phyloP scores from a whole-genome alignment of 37 sponge, comb jelly and placozoan species.

The Petrosia ficiformis region DNA sequence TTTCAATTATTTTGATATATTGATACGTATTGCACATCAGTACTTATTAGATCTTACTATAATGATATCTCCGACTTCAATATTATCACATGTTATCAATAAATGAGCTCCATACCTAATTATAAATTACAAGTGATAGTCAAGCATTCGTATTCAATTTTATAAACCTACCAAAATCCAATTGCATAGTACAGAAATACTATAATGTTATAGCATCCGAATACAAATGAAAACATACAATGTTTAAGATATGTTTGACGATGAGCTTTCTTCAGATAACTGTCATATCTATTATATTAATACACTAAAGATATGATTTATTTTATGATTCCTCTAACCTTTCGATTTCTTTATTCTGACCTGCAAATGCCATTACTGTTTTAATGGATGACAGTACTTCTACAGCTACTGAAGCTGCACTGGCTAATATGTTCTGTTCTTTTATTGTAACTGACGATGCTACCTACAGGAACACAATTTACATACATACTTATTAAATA shows the following conservation, averaged over 20 bases:
- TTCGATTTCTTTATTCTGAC: constrained; percentile 28
- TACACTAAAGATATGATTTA: too few relatives aligned
- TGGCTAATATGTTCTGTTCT: constrained; percentile 60
- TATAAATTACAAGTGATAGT: too few relatives aligned
- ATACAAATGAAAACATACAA: neutral
- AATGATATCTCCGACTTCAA: too few relatives aligned
- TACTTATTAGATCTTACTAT: too few relatives aligned
- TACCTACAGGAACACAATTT: too few relatives aligned
- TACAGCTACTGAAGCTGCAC: constrained; percentile 61
- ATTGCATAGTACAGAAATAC: neutral
- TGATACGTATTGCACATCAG: too few relatives aligned
- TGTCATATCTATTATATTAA: too few relatives aligned
- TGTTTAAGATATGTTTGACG: neutral
- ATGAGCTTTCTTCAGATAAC: neutral
- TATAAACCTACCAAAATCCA: neutral
- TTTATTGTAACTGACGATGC: neutral
- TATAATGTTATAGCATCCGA: neutral
- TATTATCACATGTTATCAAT: too few relatives aligned
- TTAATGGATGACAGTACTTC: constrained; percentile 70
- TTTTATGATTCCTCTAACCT: too few relatives aligned
- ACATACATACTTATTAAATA: neutral
- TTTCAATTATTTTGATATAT: too few relatives aligned
- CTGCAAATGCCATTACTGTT: constrained; percentile 81
- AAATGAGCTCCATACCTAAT: too few relatives aligned
- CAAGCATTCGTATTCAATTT: too few relatives aligned